Evolutionary conservation across 2,797 vertebrate species (phyloP), one percentile per base, ranked within the genome.

Genomic region (Esox masquinongy): DNA sequence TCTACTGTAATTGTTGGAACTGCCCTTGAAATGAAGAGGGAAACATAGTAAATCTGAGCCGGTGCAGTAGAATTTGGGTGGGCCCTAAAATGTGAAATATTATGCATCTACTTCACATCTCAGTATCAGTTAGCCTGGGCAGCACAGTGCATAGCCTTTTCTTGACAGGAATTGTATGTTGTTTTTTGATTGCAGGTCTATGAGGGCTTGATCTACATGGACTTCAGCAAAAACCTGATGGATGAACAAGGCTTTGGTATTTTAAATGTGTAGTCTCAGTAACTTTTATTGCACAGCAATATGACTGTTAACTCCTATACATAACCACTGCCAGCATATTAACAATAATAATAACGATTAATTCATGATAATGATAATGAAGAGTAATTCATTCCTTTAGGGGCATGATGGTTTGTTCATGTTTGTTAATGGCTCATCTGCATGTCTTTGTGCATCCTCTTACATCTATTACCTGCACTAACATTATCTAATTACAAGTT

Each of bases 151-250:
- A 39, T 39, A 39, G 5, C 36, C 36, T 51, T 59, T 61, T 61
- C 24, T 19, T 61, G 56, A 66, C 63, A 66, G 26, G 12, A 72
- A 63, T 68, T 36, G 29, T n/a, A 6, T 16, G 22, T 14, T 61
- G 7, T 63, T 66, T 31, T 31, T 26, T 72, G 66, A 68, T 73
- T 76, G 34, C 88, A 95, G 94, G 95, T 96, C 26, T 96, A 95
- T 76, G 93, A 95, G 84, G 95, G 95, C 2, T 85, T 96, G 43
- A 91, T 96, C 73, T 95, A 95, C 88, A 96, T 96, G 95, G 94
- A 96, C 80, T 96, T 96, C 83, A 94, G 88, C 85, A 93, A 92
- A 80, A 64, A 87, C 61, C 84, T 95, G 15, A 94, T 95, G 94
- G 93, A 95, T 1, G 88, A 94, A 66, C 89, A 89, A 51, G 94